Evolutionary conservation across 2,797 vertebrate species (phyloP), one percentile per base, ranked within the genome.

Genomic region (Telmatherina bonti): DNA sequence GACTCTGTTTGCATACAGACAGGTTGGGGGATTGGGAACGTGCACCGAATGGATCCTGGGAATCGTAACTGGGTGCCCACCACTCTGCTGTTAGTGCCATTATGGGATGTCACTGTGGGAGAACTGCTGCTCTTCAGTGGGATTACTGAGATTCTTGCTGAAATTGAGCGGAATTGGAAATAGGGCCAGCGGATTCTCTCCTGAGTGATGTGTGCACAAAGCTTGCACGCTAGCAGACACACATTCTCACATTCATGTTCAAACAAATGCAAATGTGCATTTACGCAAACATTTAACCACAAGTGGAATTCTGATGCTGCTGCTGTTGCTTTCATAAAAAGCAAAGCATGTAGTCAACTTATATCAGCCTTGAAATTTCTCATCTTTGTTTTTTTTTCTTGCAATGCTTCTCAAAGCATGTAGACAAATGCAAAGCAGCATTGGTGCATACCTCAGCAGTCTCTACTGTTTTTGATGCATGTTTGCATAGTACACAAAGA

Each of bases 1-100:
- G 88, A 79, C 82, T 90, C 85, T 93, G 91, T 92, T 92, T 93
- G 92, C 92, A 92, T 93, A 93, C 90, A 93, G 92, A 93, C 91
- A 91, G 91, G 89, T 91, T 89, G 88, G 85, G 85, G 88, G 86
- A 84, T 87, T 85, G 84, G 79, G 86, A 81, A 89, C 81, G 90
- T 91, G 91, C 77, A 33, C 65, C 82, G 91, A 93, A 91, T 90
- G 87, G 88, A 90, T 88, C 82, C 85, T 69, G 70, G 85, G 84
- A 89, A 87, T 87, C 76, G 70, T 92, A 92, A 91, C 91, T 87
- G 82, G 90, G 91, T 87, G 90, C 88, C 88, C 88, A 87, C 86
- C 91, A 90, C 93, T 92, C 82, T 72, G 87, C 87, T 84, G 91
- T 90, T 92, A 92, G 93, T 91, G 84, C 92, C 86, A 93, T 93